Conservation (phyloP, 2,888 invertebrate genomes). For the Petrolisthes cinctipes region DNA sequence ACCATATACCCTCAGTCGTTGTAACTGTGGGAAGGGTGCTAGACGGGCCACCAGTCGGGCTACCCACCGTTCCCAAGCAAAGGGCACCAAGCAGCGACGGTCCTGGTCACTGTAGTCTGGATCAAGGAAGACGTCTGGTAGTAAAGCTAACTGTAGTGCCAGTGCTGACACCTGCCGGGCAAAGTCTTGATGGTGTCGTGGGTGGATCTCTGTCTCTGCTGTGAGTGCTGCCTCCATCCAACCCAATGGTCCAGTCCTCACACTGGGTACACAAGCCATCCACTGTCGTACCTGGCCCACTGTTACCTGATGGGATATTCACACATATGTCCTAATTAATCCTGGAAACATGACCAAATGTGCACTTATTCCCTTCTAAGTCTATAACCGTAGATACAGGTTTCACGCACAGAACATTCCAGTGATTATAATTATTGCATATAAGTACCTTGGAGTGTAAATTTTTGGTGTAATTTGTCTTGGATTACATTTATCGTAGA, state of each 20-base stretch:
- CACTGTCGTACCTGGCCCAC: conserved; percentile 26
- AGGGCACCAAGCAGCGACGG: conserved; percentile 51
- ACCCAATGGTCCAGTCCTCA: conserved; percentile 5
- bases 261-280: conserved; percentile 18
- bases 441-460: too few relatives aligned
- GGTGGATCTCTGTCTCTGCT: conserved; percentile 44
- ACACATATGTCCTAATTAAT: too few relatives aligned
- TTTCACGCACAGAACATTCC: too few relatives aligned
- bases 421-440: too few relatives aligned
- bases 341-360: too few relatives aligned
- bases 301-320: background rate
- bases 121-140: conserved; percentile 50
- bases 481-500: too few relatives aligned
- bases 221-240: conserved; percentile 28
- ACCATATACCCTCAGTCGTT: conserved; percentile 46
- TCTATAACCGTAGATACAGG: too few relatives aligned
- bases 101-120: conserved; percentile 57
- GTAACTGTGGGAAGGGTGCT: conserved; percentile 34
- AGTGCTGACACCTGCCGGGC: conserved; percentile 41
- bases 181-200: conserved; percentile 45
- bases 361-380: too few relatives aligned
- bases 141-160: conserved; percentile 34
- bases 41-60: conserved; percentile 28
- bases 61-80: conserved; percentile 55
- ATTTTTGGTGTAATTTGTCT: too few relatives aligned